A percentile compares a stretch with the other conserved stretches of the same genome.
Evolutionary conservation across 1,140 invertebrate genomes (phyloP).

Genomic region (Lepeophtheirus salmonis): DNA sequence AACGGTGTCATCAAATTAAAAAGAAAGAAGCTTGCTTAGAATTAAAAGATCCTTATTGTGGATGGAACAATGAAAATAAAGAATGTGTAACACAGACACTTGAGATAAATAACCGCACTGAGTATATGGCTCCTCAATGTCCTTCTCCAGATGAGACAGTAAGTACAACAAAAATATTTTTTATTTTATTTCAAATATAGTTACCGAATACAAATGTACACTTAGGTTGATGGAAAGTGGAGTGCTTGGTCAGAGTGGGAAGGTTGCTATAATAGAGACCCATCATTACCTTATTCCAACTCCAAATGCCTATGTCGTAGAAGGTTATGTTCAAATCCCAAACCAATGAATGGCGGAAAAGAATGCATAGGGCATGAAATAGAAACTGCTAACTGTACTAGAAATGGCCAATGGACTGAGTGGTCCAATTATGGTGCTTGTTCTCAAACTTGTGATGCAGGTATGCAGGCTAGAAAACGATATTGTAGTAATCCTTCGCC

Average conservation of each 20-base stretch:
- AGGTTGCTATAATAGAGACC: constrained; percentile 21
- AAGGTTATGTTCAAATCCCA: constrained; percentile 56
- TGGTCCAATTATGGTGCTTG: constrained; percentile 29
- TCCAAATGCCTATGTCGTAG: constrained; percentile 55
- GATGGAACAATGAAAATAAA: constrained; percentile 48
- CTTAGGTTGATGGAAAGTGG: constrained; percentile 48
- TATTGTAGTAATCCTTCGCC: constrained; percentile 28
- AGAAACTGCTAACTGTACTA: constrained; percentile 33
- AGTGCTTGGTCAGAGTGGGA: constrained; percentile 46
- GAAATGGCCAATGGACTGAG: constrained; percentile 29
- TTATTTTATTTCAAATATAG: constrained; percentile 9
- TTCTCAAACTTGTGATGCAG: constrained; percentile 39
- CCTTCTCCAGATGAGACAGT: no score
- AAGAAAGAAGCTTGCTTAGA: constrained; percentile 50
- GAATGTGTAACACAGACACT: neutral
- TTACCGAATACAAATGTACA: neutral
- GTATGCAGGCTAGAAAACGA: constrained; percentile 27
- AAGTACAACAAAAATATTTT: no score
- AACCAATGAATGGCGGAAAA: constrained; percentile 51
- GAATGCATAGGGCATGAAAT: constrained; percentile 25
- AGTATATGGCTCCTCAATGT: no score
- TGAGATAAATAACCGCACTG: no score
- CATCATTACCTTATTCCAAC: constrained; percentile 23
- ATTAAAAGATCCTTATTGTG: constrained; percentile 79
- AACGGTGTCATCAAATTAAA: constrained; percentile 52